phyloP scores from a whole-genome alignment of 2,888 invertebrate species.

The Acronicta alni region DNA sequence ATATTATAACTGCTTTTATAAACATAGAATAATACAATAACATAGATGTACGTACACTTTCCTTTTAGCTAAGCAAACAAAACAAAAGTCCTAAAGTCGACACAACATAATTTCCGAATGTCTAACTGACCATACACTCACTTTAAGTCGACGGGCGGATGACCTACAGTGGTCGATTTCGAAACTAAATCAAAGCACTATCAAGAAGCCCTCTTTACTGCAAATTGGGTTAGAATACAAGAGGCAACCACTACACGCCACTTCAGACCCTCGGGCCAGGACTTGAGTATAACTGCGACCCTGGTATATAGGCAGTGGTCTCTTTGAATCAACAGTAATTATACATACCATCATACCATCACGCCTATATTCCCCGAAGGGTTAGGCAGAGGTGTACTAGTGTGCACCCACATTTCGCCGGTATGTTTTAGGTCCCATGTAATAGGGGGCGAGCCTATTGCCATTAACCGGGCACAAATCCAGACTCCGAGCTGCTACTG shows the following conservation, averaged over 20 bases:
- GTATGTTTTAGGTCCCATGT: too few species aligned
- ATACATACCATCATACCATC: too few species aligned
- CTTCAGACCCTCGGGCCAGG: slow-evolving; percentile 54
- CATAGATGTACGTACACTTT: too few species aligned
- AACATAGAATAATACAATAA: too few species aligned
- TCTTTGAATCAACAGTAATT: slow-evolving; percentile 57
- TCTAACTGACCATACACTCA: not conserved
- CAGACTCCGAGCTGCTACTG: too few species aligned
- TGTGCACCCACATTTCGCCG: too few species aligned
- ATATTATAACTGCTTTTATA: too few species aligned
- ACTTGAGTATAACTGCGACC: slow-evolving; percentile 53
- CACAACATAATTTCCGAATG: not conserved
- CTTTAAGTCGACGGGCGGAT: slow-evolving; percentile 12
- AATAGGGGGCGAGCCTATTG: too few species aligned
- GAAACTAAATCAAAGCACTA: slow-evolving; percentile 73
- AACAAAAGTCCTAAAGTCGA: not conserved
- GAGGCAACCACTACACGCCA: slow-evolving; percentile 64
- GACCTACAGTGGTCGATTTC: slow-evolving; percentile 50
- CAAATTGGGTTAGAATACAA: slow-evolving; percentile 75
- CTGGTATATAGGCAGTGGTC: slow-evolving; percentile 49
- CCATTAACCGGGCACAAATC: too few species aligned
- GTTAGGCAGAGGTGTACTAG: too few species aligned
- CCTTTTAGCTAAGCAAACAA: not conserved
- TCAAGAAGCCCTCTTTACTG: slow-evolving; percentile 65
- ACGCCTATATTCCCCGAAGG: too few species aligned